Base-by-base conservation (phyloP, 2,113 vertebrate species). In the Amia ocellicauda region DNA sequence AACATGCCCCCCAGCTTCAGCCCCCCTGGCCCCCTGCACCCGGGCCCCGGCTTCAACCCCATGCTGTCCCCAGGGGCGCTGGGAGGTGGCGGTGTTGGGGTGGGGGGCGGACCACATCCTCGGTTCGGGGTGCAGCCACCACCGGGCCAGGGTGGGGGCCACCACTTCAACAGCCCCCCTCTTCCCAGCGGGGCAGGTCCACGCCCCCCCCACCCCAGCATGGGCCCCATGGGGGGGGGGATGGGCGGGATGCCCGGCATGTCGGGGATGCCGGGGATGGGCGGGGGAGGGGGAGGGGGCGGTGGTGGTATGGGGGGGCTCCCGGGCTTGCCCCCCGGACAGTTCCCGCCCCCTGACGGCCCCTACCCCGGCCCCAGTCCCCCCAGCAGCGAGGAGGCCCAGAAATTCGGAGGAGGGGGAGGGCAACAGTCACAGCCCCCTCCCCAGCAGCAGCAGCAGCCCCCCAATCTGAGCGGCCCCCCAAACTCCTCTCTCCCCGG, bases 1-100 rank as follows among this genome's bases (percentile, higher is more conserved):
- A 91, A 87, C 59, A 92, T 98, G 83, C 82, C 92, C 20, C 92
- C 94, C 1, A 94, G 93, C 80, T 97, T 98, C 63, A 98, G 95
- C 72, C 96, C 96, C 1, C 81, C 88, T 0, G 88, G 88, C 20
- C 96, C 94, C 63, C 91, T 97, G 88, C 92, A 95, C 65, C 83
- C 86, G 0, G 87, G 87, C 5, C 77, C 85, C 29, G 94, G 94
- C 3, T 97, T 97, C 14, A 94, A 93, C 60, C 91, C 95, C 41
- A 95, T 98, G 91, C 88, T 98, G 71, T 96, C 96, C 1, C 93
- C 89, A 19, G 86, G 86, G 9, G 77, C 57, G 41, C 90, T 91
- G 85, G 86, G 87, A 50, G 86, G 85, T 36, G n/a, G n/a, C n/a
- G n/a, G n/a, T n/a, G 83, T 83, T 0, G 85, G 84, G 10, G 87